These are phyloP conservation scores for Sialia sialis DNA, from an alignment of 2,113 vertebrate genomes.

Conservation along the genomic window DNA sequence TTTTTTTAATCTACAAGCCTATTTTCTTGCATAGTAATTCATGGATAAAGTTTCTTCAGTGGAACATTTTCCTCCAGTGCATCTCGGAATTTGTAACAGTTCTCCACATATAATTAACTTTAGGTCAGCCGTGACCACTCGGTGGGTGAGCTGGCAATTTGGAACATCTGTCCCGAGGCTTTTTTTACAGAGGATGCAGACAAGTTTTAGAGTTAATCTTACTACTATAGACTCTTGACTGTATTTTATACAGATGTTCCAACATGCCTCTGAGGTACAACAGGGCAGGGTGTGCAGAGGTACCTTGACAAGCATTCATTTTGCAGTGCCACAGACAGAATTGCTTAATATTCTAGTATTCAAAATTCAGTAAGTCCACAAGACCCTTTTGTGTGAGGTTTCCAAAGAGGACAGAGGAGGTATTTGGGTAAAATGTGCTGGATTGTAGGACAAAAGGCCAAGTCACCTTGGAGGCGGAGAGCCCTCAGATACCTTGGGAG, in stretches of 20 bases:
- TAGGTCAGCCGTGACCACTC: not conserved
- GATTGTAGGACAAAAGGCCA: fast-evolving
- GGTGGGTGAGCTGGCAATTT: not conserved
- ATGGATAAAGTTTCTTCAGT: not conserved
- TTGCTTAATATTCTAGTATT: not conserved
- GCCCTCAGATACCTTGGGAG: fast-evolving
- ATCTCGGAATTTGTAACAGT: not conserved
- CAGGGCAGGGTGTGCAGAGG: not conserved
- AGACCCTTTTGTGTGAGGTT: not conserved
- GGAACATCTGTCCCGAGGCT: not conserved
- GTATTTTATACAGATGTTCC: not conserved
- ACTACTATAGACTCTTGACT: not conserved
- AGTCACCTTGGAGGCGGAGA: not conserved
- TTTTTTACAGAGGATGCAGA: not conserved
- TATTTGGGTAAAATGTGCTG: not conserved
- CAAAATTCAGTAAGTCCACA: not conserved
- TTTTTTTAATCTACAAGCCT: not conserved
- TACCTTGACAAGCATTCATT: not conserved
- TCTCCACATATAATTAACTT: not conserved
- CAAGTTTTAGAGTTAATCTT: not conserved
- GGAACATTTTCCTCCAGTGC: not conserved
- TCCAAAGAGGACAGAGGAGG: not conserved
- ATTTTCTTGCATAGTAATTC: not conserved
- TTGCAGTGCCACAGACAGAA: not conserved
- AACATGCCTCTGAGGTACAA: not conserved